These are phyloP conservation scores for Potamilus streckersoni DNA, from an alignment of 1,140 invertebrate species.

Conservation along the genomic window DNA sequence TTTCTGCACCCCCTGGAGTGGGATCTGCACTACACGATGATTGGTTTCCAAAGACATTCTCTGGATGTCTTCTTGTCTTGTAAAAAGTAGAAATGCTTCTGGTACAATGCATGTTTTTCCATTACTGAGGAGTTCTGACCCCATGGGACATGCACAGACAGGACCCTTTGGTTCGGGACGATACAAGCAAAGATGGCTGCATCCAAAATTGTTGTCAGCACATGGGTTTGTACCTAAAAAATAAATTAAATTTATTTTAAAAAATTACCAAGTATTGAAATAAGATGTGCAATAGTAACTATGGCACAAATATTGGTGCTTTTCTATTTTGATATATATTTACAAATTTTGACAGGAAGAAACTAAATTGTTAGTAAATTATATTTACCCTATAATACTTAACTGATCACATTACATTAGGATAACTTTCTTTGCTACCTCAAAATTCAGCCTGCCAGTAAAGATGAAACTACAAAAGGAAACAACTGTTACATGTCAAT, in stretches of 20 bases:
- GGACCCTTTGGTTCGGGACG: slow-evolving; percentile 74
- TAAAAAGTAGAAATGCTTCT: slow-evolving; percentile 89
- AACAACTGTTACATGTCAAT: too few relatives aligned
- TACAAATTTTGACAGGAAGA: not conserved
- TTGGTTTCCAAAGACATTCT: slow-evolving; percentile 73
- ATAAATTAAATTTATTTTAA: not conserved
- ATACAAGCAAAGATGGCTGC: slow-evolving; percentile 95
- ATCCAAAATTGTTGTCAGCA: slow-evolving; percentile 91
- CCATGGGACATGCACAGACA: slow-evolving; percentile 86
- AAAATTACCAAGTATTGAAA: not conserved
- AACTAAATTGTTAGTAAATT: too few relatives aligned
- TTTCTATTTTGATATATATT: not conserved
- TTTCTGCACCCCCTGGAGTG: slow-evolving; percentile 79
- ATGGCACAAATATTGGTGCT: not conserved
- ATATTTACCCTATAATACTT: too few relatives aligned
- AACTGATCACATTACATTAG: too few relatives aligned
- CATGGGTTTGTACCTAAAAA: slow-evolving; percentile 85
- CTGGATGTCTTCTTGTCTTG: slow-evolving; percentile 84
- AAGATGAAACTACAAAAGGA: too few relatives aligned
- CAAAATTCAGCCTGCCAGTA: too few relatives aligned
- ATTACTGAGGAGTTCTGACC: slow-evolving; percentile 81
- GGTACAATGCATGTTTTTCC: slow-evolving; percentile 85
- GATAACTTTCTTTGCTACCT: too few relatives aligned
- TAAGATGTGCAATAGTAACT: not conserved
- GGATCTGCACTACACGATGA: slow-evolving; percentile 79